A percentile compares a stretch with the other conserved stretches of the same genome.
These are phyloP conservation scores for Galeopterus variegatus DNA, from an alignment of 2,113 vertebrate species.

Conservation along the genomic window DNA sequence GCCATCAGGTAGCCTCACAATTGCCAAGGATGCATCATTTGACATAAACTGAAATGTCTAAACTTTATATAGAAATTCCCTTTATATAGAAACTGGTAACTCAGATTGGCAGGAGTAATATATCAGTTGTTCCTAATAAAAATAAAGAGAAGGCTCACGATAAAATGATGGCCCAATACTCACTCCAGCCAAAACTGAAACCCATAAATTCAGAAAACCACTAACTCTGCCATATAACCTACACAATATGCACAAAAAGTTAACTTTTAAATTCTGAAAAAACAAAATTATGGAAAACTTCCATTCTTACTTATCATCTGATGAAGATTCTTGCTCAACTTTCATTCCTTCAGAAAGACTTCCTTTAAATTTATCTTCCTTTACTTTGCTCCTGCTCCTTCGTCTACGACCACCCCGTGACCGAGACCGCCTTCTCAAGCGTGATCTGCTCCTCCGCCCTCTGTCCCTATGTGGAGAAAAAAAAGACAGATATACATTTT, in stretches of 20 bases:
- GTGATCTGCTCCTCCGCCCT: slow-evolving; percentile 91
- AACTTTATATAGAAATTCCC: background rate
- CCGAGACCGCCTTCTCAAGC: slow-evolving; percentile 93
- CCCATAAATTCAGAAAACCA: background rate
- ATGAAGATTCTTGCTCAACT: slow-evolving; percentile 96
- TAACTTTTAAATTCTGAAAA: slow-evolving; percentile 6
- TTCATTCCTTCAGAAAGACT: slow-evolving; percentile 99
- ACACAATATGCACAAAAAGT: background rate
- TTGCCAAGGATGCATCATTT: background rate
- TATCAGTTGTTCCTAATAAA: background rate
- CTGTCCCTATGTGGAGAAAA: slow-evolving; percentile 89
- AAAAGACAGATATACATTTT: background rate
- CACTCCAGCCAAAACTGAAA: background rate
- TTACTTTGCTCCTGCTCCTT: slow-evolving; percentile 93
- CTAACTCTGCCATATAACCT: background rate
- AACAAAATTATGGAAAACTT: background rate
- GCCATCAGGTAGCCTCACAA: background rate
- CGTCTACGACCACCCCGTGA: slow-evolving; percentile 93
- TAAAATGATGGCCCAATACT: background rate
- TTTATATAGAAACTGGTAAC: background rate
- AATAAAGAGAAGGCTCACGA: background rate
- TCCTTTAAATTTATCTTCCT: slow-evolving; percentile 99
- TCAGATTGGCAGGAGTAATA: background rate
- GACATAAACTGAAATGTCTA: background rate
- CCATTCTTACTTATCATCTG: slow-evolving; percentile 95